Percentiles rank a stretch among this genome's conserved stretches.
These are phyloP conservation scores for Boloria euphrosyne DNA, from an alignment of 2,888 invertebrate species.

Conservation along the genomic window DNA sequence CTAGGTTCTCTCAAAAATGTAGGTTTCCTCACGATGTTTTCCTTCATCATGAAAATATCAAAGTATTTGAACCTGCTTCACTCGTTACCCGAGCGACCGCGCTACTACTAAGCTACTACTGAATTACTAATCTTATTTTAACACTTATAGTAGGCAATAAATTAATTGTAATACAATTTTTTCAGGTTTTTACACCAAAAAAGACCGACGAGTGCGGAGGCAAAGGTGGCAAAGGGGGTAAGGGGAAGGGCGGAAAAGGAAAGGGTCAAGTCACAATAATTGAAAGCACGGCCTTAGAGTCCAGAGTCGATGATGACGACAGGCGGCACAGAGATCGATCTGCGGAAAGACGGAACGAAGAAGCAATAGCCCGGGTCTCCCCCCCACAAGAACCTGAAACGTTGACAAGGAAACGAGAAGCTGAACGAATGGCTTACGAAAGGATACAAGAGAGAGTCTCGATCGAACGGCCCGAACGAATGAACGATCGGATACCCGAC, in stretches of 20 bases:
- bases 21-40: too few species aligned
- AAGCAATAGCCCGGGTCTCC: conserved; percentile 65
- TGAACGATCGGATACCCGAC: conserved; percentile 53
- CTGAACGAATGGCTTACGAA: conserved; percentile 50
- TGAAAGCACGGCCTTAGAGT: conserved; percentile 75
- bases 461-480: conserved; percentile 53
- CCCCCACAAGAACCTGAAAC: conserved; percentile 61
- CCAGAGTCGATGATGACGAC: conserved; percentile 69
- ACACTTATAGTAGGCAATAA: background rate
- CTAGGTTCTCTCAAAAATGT: too few species aligned
- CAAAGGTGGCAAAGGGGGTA: conserved; percentile 87
- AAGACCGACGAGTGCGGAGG: conserved; percentile 83
- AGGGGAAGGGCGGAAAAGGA: conserved; percentile 87
- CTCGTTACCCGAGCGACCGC: too few species aligned
- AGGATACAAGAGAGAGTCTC: conserved; percentile 53
- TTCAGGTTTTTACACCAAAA: conserved; percentile 77
- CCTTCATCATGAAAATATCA: too few species aligned
- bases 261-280: conserved; percentile 89
- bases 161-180: conserved; percentile 24
- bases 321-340: conserved; percentile 66
- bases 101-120: too few species aligned
- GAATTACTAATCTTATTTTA: background rate
- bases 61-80: too few species aligned
- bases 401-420: conserved; percentile 48
- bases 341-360: conserved; percentile 61